Evolutionary conservation across 2,888 invertebrate species (phyloP), one percentile per base, ranked within the genome.

Genomic region (Tinea semifulvella): DNA sequence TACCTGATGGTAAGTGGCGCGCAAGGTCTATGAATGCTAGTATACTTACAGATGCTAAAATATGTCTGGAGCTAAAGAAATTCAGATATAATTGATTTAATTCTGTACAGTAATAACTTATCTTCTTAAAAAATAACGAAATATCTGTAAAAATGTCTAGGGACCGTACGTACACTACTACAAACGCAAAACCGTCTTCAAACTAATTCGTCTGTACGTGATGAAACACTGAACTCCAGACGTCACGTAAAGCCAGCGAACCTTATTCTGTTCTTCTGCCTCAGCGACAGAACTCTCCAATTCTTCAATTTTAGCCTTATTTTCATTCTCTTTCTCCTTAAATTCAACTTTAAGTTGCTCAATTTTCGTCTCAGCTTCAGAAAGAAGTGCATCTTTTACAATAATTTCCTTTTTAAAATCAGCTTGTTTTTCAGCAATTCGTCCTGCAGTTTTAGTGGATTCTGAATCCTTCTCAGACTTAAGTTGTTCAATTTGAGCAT

Each of bases 241-340:
- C 57, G 52, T 52, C 58, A 57, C 53, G 53, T 48, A 52, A 52
- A 55, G 52, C 19, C 62, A 13, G 17, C 75, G 67, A 63, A 79
- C 77, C 77, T 79, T 68, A 50, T 53, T 61, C 45, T 68, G 65
- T 49, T 51, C 63, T 45, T 69, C 63, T 63, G 55, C 73, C 44
- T 65, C 61, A 46, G 53, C 49, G 39, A 70, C 44, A 4, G 53
- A 8, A 43, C 49, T 46, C 27, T 60, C 57, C 53, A 63, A 48
- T 31, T 65, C 57, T 55, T 66, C 56, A 53, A 51, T 48, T 68
- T 73, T 44, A 71, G 68, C 52, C 68, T 67, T 13, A 50, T 49
- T 47, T 56, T 64, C 18, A 52, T 45, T 51, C 46, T 65, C 53
- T 44, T 70, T 46, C 46, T 63, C 60, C 42, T 55, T 55, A 45